Base-by-base conservation (phyloP, 2,113 vertebrate species). In the Anhinga anhinga region DNA sequence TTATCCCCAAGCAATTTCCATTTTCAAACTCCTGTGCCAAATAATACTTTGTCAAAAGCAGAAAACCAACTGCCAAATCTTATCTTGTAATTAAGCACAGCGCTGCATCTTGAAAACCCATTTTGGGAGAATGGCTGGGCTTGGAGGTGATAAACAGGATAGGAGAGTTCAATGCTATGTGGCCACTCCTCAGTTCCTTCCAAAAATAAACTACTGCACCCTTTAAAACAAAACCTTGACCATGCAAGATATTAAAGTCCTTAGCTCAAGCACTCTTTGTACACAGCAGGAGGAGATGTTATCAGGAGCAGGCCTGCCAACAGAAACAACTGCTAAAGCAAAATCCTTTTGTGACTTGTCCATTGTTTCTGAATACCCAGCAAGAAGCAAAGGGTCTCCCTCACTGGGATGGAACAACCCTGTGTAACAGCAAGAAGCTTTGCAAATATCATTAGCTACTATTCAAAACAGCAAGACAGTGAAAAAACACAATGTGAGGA, bases 201-300 rank as follows among this genome's bases (percentile, higher is more conserved):
- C 93, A 96, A 95, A 97, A 95, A 94, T 92, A 95, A 96, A 93
- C 47, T 55, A 47, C 89, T 95, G 79, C 89, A 90, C 87, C 96
- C 92, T 90, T 86, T 95, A 76, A 94, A 97, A 93, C 32, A 97
- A 96, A 90, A 87, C 13, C 26, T 86, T 82, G 73, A 62, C 67
- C 70, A 65, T 50, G 30, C 58, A 83, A 74, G 76, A 88, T 62
- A 91, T n/a, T 62, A 80, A 84, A 95, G 77, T 45, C 72, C 44
- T 96, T 62, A 62, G 80, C 86, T 91, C 50, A 79, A 94, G 90
- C 80, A 65, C 70, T 88, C 91, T 95, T 95, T 96, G 96, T 95
- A 93, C 90, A 26, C 84, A 30, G 89, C 96, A 83, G 88, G 73
- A 93, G 92, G 66, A 97, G 92, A 94, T 93, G 83, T 89, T 96